A percentile compares a stretch with the other conserved stretches of the same genome.
phyloP scores from a whole-genome alignment of 2,797 vertebrate species.

The Rhincodon typus region DNA sequence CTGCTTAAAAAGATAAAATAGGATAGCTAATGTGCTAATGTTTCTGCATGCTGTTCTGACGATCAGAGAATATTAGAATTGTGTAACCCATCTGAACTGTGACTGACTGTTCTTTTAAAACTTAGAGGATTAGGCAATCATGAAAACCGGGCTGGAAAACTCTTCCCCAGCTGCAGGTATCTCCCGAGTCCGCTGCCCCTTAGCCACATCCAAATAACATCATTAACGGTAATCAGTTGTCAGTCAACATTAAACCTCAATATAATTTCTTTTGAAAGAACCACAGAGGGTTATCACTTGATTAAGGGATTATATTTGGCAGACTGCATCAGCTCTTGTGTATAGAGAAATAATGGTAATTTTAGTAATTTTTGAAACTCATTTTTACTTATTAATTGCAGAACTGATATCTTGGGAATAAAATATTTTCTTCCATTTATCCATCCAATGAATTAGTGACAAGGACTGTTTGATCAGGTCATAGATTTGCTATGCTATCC shows the following conservation, averaged over 20 bases:
- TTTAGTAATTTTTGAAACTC: neutral
- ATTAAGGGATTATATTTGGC: neutral
- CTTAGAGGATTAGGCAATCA: neutral
- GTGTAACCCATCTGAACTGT: neutral
- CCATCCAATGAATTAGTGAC: neutral
- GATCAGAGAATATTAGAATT: neutral
- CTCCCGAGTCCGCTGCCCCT: neutral
- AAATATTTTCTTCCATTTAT: neutral
- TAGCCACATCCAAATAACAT: neutral
- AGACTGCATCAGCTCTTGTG: neutral
- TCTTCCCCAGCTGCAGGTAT: neutral
- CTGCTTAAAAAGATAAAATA: neutral
- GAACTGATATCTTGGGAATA: neutral
- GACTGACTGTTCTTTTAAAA: slow-evolving; percentile 4
- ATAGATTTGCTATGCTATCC: neutral
- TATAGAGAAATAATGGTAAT: neutral
- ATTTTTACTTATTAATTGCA: neutral
- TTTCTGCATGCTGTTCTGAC: neutral
- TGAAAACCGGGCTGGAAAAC: neutral
- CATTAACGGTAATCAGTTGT: neutral
- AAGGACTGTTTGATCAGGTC: neutral
- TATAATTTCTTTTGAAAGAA: neutral
- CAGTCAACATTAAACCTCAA: neutral
- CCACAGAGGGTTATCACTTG: neutral
- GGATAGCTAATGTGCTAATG: neutral